Conservation (phyloP, 1,140 invertebrate genomes). For the Drosophila albomicans region DNA sequence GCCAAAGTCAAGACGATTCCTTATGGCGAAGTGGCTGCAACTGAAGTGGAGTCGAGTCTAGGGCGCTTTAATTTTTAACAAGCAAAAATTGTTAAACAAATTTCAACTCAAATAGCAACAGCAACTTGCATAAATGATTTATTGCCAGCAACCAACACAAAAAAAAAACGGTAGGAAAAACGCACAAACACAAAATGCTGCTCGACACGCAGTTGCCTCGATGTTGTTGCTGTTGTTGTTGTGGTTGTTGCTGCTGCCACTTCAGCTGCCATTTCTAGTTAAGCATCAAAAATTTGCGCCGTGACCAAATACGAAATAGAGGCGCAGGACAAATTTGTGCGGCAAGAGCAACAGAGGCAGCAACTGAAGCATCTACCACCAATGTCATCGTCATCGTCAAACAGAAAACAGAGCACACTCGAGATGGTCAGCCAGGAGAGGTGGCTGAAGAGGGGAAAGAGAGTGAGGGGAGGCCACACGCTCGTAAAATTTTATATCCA, state of each 20-base stretch:
- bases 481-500: conserved; percentile 84
- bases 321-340: conserved; percentile 67
- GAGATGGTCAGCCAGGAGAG: conserved; percentile 33
- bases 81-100: conserved; percentile 81
- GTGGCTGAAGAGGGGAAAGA: background rate
- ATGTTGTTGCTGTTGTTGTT: conserved; percentile 20
- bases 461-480: conserved; percentile 67
- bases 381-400: conserved; percentile 45
- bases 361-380: conserved; percentile 29
- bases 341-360: conserved; percentile 20
- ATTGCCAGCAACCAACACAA: conserved; percentile 56
- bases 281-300: conserved; percentile 79
- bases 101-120: conserved; percentile 69
- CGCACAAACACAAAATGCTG: conserved; percentile 42
- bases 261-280: conserved; percentile 77
- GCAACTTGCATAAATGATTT: conserved; percentile 82
- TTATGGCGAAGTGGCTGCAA: conserved; percentile 2
- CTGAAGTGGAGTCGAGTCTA: conserved; percentile 15
- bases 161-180: too few relatives aligned
- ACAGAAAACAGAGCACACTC: conserved; percentile 45
- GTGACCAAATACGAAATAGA: conserved; percentile 81
- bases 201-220: conserved; percentile 13
- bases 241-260: conserved; percentile 48
- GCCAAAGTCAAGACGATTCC: conserved; percentile 1
- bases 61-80: conserved; percentile 74